Percentiles rank a stretch among this genome's conserved stretches.
Conservation (phyloP, 2,888 invertebrate genomes). For the Eupithecia insigniata region DNA sequence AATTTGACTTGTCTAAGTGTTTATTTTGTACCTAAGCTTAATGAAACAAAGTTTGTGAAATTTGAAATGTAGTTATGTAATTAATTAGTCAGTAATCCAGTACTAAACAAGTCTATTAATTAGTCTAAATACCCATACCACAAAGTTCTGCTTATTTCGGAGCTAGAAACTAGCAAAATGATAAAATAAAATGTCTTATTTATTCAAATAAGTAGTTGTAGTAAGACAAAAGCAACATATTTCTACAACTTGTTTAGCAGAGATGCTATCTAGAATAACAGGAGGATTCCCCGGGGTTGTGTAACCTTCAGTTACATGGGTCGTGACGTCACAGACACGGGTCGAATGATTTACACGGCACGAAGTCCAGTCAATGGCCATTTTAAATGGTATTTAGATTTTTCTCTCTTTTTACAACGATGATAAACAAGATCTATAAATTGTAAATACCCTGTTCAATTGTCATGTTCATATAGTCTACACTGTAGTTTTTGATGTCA, state of each 20-base stretch:
- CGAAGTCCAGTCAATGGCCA: neutral
- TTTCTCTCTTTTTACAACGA: neutral
- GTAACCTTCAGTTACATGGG: slow-evolving; percentile 32
- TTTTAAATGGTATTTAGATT: neutral
- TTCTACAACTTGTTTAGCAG: slow-evolving; percentile 22
- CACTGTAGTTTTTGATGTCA: too few species aligned
- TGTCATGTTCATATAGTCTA: too few species aligned
- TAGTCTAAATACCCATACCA: too few species aligned
- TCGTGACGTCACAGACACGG: slow-evolving; percentile 31
- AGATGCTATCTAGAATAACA: slow-evolving; percentile 27
- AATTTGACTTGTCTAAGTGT: too few species aligned
- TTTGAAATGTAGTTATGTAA: too few species aligned
- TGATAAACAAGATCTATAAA: too few species aligned
- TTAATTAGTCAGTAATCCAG: too few species aligned
- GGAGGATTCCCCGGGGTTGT: slow-evolving; percentile 19
- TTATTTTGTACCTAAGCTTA: too few species aligned
- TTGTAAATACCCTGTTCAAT: too few species aligned
- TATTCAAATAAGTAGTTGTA: neutral
- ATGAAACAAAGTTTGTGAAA: too few species aligned
- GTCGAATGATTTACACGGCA: slow-evolving; percentile 1
- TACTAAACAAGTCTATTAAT: too few species aligned
- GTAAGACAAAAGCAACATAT: neutral
- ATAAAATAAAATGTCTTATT: neutral
- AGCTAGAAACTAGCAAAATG: neutral
- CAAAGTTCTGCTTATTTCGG: neutral